Evolutionary conservation across 1,140 invertebrate species (phyloP), one percentile per base, ranked within the genome.

Genomic region (Musca domestica): DNA sequence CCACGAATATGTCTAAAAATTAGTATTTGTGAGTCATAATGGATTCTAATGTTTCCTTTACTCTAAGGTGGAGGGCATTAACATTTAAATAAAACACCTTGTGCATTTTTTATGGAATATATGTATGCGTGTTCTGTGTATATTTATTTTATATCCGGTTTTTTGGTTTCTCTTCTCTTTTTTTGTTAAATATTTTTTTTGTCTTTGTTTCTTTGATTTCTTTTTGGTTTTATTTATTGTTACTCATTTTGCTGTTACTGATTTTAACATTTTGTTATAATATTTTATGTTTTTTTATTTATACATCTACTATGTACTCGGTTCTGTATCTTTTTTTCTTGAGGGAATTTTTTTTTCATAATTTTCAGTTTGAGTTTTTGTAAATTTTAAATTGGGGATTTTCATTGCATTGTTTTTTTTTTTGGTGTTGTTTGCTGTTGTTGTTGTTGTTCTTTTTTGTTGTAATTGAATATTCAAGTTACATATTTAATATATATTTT

Each of bases 291-390:
- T 67, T 10, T 14, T 30, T 52, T 30, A 54, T 30, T 61, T 61
- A 61, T 61, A 30, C 30, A 41, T 69, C 14, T 19, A 9, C 4
- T 7, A 23, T 19, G 5, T 5, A 23, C 20, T 48, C 71, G 67
- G 48, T 61, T 77, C 49, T 23, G 49, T 19, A 6, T 52, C 6
- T 9, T 7, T 23, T 52, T 17, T 41, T 61, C 19, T 34, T 51
- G 48, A 6, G 17, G 48, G 17, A 19, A 20, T 19, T 51, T 51
- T 19, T 20, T 19, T 10, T 10, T 41, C 12, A 5, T 1, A 5
- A 41, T 41, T 41, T 41, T 41, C 34, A 41, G 34, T 41, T 30
- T 30, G 17, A 48, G 15, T n/a, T 51, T 51, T 51, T 51, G 9
- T 2, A 51, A 19, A 51, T 19, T 51, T 51, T 51, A 19, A 19